These are phyloP conservation scores for Salvelinus alpinus DNA, from an alignment of 2,113 vertebrate species.

Conservation along the genomic window DNA sequence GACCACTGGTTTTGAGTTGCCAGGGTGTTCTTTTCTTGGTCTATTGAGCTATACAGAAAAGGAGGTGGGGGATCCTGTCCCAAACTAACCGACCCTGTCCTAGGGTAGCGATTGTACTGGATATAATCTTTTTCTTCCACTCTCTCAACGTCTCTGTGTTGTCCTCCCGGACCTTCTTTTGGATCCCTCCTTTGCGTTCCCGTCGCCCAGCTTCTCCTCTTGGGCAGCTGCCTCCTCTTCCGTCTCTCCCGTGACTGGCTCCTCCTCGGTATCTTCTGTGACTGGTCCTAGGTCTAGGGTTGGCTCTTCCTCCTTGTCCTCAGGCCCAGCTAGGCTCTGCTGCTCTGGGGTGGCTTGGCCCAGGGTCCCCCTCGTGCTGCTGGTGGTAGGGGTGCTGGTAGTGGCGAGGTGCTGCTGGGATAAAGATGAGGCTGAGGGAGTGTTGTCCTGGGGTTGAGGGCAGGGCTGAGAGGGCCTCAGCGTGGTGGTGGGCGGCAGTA, in stretches of 20 bases:
- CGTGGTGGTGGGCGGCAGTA: conserved; percentile 27
- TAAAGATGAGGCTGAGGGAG: neutral
- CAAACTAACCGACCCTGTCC: neutral
- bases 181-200: conserved; percentile 42
- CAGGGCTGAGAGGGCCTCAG: neutral
- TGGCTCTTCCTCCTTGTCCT: conserved; percentile 22
- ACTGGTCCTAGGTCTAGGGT: neutral
- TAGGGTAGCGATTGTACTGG: conserved; percentile 5
- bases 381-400: conserved; percentile 7
- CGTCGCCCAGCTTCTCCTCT: conserved; percentile 37
- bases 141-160: conserved; percentile 25
- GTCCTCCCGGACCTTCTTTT: conserved; percentile 67
- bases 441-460: neutral
- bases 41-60: conserved; percentile 31
- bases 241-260: neutral
- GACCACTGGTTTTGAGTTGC: conserved; percentile 5
- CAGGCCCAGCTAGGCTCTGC: conserved; percentile 18
- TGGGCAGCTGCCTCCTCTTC: conserved; percentile 9
- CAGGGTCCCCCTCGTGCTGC: neutral
- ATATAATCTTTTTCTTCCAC: conserved; percentile 10
- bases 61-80: conserved; percentile 1
- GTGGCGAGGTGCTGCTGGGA: conserved; percentile 1
- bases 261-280: neutral
- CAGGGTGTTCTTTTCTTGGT: conserved; percentile 22
- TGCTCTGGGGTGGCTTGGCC: conserved; percentile 9